These are phyloP conservation scores for Microchrysa polita DNA, from an alignment of 2,888 invertebrate species.

Conservation along the genomic window DNA sequence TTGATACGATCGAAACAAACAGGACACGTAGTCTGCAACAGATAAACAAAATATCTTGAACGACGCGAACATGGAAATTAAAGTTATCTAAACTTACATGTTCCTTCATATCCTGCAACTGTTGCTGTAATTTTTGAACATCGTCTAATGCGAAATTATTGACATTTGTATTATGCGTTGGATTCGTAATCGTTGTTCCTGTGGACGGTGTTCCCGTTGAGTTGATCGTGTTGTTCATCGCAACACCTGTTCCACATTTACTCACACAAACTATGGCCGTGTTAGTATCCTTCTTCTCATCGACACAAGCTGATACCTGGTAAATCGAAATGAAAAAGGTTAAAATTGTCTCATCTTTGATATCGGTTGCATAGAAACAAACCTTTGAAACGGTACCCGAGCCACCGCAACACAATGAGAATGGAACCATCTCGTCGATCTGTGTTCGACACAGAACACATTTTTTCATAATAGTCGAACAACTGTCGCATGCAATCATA, in stretches of 20 bases:
- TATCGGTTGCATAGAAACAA: neutral
- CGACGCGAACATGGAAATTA: neutral
- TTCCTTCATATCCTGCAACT: slow-evolving; percentile 96
- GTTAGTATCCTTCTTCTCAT: slow-evolving; percentile 55
- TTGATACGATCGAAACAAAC: slow-evolving; percentile 97
- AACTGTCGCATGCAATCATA: slow-evolving; percentile 78
- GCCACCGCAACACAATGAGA: slow-evolving; percentile 70
- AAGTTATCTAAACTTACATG: slow-evolving; percentile 71
- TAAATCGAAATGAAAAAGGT: neutral
- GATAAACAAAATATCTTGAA: neutral
- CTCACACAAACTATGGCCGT: slow-evolving; percentile 55
- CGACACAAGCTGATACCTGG: slow-evolving; percentile 46
- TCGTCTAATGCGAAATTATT: slow-evolving; percentile 78
- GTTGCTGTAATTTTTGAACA: slow-evolving; percentile 91
- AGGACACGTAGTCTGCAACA: slow-evolving; percentile 94
- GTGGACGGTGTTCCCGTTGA: slow-evolving; percentile 56
- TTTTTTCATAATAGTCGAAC: slow-evolving; percentile 96
- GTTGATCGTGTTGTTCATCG: slow-evolving; percentile 62
- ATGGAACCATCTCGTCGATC: slow-evolving; percentile 75
- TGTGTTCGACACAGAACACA: slow-evolving; percentile 94
- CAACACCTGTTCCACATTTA: slow-evolving; percentile 61
- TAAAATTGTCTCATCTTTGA: neutral
- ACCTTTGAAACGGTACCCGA: slow-evolving; percentile 61
- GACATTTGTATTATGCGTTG: slow-evolving; percentile 63
- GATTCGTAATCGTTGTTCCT: slow-evolving; percentile 61